Conservation (phyloP, 2,113 vertebrate species). For the Salvelinus fontinalis region DNA sequence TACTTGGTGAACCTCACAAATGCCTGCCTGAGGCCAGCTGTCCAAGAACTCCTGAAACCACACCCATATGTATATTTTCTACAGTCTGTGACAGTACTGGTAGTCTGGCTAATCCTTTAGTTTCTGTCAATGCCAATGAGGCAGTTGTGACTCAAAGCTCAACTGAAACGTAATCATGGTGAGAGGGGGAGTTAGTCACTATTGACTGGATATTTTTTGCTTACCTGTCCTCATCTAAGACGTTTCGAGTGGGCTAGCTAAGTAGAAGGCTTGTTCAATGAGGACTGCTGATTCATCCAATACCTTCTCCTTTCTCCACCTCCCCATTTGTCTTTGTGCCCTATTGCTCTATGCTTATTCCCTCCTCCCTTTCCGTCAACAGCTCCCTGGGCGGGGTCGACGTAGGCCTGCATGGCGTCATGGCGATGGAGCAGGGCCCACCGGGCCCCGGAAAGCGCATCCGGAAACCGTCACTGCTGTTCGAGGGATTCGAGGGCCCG, state of each 20-base stretch:
- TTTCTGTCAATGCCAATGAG: conserved; percentile 5
- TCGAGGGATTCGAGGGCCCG: conserved; percentile 90
- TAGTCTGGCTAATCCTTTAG: not conserved
- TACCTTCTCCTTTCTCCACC: conserved; percentile 1
- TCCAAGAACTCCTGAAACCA: conserved; percentile 14
- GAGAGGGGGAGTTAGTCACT: too few species aligned
- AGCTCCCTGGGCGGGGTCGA: conserved; percentile 65
- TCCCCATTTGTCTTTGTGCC: not conserved
- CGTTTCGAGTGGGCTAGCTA: not conserved
- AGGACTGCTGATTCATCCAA: not conserved
- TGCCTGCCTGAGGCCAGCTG: not conserved
- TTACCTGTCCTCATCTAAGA: not conserved
- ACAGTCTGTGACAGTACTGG: not conserved
- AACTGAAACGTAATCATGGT: not conserved
- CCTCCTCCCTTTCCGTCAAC: conserved; percentile 31
- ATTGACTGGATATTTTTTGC: too few species aligned
- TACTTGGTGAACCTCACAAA: not conserved
- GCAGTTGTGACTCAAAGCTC: not conserved
- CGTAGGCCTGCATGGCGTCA: conserved; percentile 55
- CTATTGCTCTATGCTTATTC: not conserved
- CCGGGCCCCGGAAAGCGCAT: conserved; percentile 86
- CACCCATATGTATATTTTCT: conserved; percentile 4
- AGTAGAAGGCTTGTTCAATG: not conserved
- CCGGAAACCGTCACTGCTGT: conserved; percentile 89
- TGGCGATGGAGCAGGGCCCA: conserved; percentile 73